Evolutionary conservation across 2,888 invertebrate species (phyloP), one percentile per base, ranked within the genome.

Genomic region (Caenorhabditis sp.): DNA sequence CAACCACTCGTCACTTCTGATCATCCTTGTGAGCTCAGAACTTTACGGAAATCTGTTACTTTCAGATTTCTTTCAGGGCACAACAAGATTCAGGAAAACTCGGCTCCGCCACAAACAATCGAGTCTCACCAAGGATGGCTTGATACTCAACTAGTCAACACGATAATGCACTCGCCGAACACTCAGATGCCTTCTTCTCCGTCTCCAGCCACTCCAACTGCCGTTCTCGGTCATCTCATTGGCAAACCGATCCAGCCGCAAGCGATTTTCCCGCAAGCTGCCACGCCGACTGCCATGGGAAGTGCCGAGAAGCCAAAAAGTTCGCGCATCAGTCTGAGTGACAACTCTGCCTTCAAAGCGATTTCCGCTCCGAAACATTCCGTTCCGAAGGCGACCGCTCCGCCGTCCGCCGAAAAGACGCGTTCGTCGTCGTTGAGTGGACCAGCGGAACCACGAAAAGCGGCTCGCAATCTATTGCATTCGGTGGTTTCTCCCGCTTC

Each of bases 261-360:
- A 39, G 41, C 77, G 0, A 77, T 77, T 26, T 6, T 77, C n/a
- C 77, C 77, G 8, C 43, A 43, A 20, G 55, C 65, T 7, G 77
- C 77, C 13, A 71, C 50, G 1, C 61, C 71, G 13, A 61, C 55
- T 13, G 77, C 48, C 1, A 7, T 77, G 3, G 77, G 77, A 50
- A 71, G 71, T n/a, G 77, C 77, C 4, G 77, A 77, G 20, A 52
- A 52, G 30, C 77, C 77, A 43, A 71, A 77, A 30, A 71, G 77
- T 26, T 77, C 77, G 0, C 37, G 65, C 15, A 77, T 77, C 26
- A 77, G 59, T 32, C 35, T 77, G 7, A 77, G 77, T 24, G 77
- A 77, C 26, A 71, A 72, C 39, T 77, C 77, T 13, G 76, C 53
- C 15, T 61, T 74, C 61, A 66, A 46, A 24, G 58, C 63, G 6